Conservation (phyloP, 2,888 invertebrate genomes). For the Athetis lepigone region DNA sequence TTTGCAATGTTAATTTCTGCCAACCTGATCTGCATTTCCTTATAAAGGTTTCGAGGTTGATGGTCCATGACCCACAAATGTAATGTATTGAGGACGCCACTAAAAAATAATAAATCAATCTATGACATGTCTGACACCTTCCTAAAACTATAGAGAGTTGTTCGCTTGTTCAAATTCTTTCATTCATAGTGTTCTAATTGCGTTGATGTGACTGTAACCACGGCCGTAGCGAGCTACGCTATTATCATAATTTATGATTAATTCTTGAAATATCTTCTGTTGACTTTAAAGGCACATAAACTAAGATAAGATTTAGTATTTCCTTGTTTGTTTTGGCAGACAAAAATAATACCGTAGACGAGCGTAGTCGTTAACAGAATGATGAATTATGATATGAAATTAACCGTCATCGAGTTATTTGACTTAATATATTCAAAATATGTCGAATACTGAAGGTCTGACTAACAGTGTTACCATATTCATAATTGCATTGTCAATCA, state of each 20-base stretch:
- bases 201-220: conserved; percentile 4
- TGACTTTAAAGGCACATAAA: conserved; percentile 27
- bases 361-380: conserved; percentile 28
- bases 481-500: conserved; percentile 84
- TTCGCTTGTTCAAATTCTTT: conserved; percentile 27
- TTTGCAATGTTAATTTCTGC: conserved; percentile 78
- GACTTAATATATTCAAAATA: conserved; percentile 50
- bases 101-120: conserved; percentile 64
- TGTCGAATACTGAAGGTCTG: conserved; percentile 71
- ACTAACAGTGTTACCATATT: conserved; percentile 74
- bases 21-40: conserved; percentile 78
- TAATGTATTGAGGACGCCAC: conserved; percentile 72
- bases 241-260: conserved; percentile 27
- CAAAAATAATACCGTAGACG: conserved; percentile 23
- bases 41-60: conserved; percentile 78
- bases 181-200: conserved; percentile 23
- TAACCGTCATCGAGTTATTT: conserved; percentile 35
- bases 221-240: conserved; percentile 4
- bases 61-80: conserved; percentile 76
- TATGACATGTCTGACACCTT: conserved; percentile 64
- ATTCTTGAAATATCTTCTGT: conserved; percentile 28
- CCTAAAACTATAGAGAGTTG: conserved; percentile 48
- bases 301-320: conserved; percentile 52
- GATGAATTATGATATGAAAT: conserved; percentile 31
- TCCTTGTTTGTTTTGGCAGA: conserved; percentile 34